Base-by-base conservation (phyloP, 2,888 invertebrate genomes). In the Chrysolina oricalcia region DNA sequence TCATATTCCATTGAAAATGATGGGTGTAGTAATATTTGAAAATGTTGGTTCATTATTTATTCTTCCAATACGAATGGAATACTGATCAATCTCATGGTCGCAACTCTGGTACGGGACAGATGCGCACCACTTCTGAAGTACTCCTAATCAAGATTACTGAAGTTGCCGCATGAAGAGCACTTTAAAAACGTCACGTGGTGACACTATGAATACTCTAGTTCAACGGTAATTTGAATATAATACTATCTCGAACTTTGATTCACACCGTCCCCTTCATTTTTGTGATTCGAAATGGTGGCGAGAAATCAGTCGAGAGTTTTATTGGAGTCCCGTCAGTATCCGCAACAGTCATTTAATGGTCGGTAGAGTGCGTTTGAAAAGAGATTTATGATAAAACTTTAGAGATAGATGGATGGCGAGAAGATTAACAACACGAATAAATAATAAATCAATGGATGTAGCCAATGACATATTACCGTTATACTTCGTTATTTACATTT, bases 81-180 rank as follows among this genome's bases (percentile, higher is more conserved):
- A 6, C 8, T 6, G 35, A 35, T 35, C 35, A 35, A 35, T 35
- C 8, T 8, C 35, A 35, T 8, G 35, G 6, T 35, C 35, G 8
- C 35, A 35, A 35, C 35, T 53, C 53, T 13, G 11, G 13, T 13
- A 53, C 11, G 13, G 53, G 53, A 64, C 72, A 73, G 62, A 74
- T 76, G 72, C 63, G 73, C 74, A 73, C 73, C 74, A 71, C 69
- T 76, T 71, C 72, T 80, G 75, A 75, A 79, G 82, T 40, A 82
- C 81, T 81, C 84, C 85, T 86, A 86, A 87, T 87, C 87, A 85
- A 86, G 86, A 87, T 87, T 80, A 84, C 82, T 86, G 86, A 85
- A 87, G 87, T 86, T 83, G 86, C 85, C 86, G 43, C 72, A 83
- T 85, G 79, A 83, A 87, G 87, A 82, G 83, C 80, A 79, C 86